These are phyloP conservation scores for Paedocypris sp. DNA, from an alignment of 2,113 vertebrate species.

Conservation along the genomic window DNA sequence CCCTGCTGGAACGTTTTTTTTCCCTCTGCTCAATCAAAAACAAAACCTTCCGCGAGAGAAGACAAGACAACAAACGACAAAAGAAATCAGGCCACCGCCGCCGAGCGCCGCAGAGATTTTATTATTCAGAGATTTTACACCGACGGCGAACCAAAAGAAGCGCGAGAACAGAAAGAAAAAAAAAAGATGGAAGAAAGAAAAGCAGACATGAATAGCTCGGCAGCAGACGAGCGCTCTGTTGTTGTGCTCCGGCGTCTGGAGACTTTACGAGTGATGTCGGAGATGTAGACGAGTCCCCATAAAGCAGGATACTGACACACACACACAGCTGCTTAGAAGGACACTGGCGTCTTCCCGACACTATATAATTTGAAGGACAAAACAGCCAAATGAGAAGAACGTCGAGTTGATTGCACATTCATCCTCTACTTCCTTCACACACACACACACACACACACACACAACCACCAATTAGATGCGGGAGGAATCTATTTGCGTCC, in stretches of 20 bases:
- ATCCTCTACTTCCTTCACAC: slow-evolving; percentile 56
- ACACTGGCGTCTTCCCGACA: too few species aligned
- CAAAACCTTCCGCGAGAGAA: neutral
- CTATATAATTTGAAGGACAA: slow-evolving; percentile 67
- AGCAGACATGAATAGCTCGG: neutral
- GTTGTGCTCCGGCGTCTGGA: slow-evolving; percentile 9
- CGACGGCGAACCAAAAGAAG: neutral
- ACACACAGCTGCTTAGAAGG: slow-evolving; percentile 16
- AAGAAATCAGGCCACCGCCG: neutral
- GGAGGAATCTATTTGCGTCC: slow-evolving; percentile 60
- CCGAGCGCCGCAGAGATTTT: neutral
- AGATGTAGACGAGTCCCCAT: neutral
- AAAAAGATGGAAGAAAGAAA: neutral
- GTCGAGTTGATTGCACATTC: slow-evolving; percentile 70
- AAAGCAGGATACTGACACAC: neutral
- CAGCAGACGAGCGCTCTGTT: neutral
- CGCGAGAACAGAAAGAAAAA: too few species aligned
- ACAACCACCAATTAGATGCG: slow-evolving; percentile 65
- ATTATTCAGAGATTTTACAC: neutral
- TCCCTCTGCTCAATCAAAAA: neutral
- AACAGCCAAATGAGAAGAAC: slow-evolving; percentile 62
- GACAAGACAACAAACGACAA: neutral
- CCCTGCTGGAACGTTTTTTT: too few species aligned
- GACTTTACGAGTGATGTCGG: slow-evolving; percentile 3
- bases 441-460: slow-evolving; percentile 26